Base-by-base conservation (phyloP, 1,140 invertebrate genomes). In the Amphibalanus amphitrite region DNA sequence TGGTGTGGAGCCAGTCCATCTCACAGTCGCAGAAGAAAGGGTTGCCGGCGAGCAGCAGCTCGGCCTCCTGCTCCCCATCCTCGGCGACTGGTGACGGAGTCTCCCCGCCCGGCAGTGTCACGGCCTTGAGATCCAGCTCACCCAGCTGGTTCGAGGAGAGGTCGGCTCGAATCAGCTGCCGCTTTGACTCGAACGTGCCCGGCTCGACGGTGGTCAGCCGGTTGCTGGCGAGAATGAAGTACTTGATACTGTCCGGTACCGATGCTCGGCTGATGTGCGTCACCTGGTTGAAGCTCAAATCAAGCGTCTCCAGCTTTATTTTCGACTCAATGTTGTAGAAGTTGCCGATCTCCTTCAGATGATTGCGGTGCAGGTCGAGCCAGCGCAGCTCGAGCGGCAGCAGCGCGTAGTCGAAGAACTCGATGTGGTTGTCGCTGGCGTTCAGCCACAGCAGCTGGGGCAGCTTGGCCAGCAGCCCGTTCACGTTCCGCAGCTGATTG, bases 281-380 rank as follows among this genome's bases (percentile, higher is more conserved):
- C 75, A 93, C 82, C 81, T 87, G 88, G 80, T 93, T 93, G 77
- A 89, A 90, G 79, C 89, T 90, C 10, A 86, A 89, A 76, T 93
- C 90, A 64, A 93, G 80, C 65, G 88, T 90, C 80, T 90, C 86
- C 70, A 93, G 79, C 29, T 77, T 73, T 29, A 73, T 76, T 79
- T 90, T 86, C 77, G 88, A 84, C 82, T 90, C 87, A 71, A 90
- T 83, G 23, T 83, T 83, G 8, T 91, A 78, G 79, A 92, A 92
- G 84, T 95, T 95, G 33, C 88, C 87, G 0, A 96, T 82, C 76
- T 92, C 87, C 77, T 85, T 85, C 73, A 95, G 88, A 77, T 89
- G 87, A 81, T 96, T 96, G 77, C 89, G 88, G 80, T 94, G 92
- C 76, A 96, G 83, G 81, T 95, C 92, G 67, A 96, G 81, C 91